Evolutionary conservation across 2,797 vertebrate genomes (phyloP), one percentile per base, ranked within the genome.

Genomic region (Gastrophryne carolinensis): DNA sequence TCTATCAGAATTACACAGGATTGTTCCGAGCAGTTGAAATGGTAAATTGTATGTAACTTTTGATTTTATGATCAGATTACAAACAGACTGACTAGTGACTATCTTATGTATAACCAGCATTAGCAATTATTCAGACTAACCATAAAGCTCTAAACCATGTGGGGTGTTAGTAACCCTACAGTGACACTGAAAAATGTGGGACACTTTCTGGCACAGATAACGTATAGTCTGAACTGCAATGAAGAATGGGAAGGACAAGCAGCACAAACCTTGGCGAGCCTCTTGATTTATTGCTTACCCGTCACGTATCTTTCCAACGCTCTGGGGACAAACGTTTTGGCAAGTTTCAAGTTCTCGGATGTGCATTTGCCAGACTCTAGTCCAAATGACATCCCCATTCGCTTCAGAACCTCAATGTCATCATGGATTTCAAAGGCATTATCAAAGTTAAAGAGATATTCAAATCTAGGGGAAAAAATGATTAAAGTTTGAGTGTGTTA

Each of bases 381-480:
- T 19, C 93, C 93, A 75, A 94, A 89, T 58, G 93, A 92, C 92
- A 95, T 92, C 13, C 93, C 93, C 93, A 94, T 94, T 63, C 91
- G 88, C 81, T 93, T 94, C 77, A 95, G 87, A 4, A 95, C 89
- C 80, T 95, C 94, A 0, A 88, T 91, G 82, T 94, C 92, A 24
- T 95, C 92, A 0, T 94, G 92, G 67, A 95, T 94, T 86, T 95
- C 94, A 80, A 95, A 95, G 6, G 92, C 87, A 83, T 94, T 93
- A 86, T 95, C 91, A 5, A 95, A 95, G 84, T 94, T 94, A 80
- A 95, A 95, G 73, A 95, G 91, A 78, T 95, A 95, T 78, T 95
- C 93, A 82, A 93, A 95, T 75, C 93, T n/a, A n/a, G n/a, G n/a
- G n/a, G n/a, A n/a, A n/a, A n/a, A n/a, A n/a, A n/a, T n/a, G n/a